Conservation (phyloP, 1,140 invertebrate genomes). For the Drosophila nikananu region DNA sequence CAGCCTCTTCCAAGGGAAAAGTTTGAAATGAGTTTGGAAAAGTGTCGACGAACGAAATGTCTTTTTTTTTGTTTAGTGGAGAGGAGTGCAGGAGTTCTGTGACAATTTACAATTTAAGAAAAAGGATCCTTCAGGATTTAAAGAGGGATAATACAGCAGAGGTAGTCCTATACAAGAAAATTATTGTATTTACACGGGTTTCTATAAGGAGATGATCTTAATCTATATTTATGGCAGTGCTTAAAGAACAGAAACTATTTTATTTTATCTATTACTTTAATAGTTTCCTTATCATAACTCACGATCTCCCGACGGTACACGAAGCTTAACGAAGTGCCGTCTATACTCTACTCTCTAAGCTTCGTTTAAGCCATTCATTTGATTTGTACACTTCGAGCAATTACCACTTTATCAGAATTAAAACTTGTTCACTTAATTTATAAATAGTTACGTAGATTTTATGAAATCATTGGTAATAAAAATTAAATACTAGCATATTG, state of each 20-base stretch:
- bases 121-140: neutral
- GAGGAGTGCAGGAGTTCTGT: neutral
- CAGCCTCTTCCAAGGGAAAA: slow-evolving; percentile 25
- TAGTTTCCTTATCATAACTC: neutral
- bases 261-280: neutral
- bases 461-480: neutral
- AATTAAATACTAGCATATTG: neutral
- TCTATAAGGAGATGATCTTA: too few species aligned
- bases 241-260: neutral
- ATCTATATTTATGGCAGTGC: neutral
- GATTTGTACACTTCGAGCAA: neutral
- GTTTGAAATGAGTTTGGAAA: slow-evolving; percentile 55
- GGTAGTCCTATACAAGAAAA: neutral
- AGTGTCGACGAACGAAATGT: slow-evolving; percentile 28
- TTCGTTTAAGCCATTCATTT: too few species aligned
- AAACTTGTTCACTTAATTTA: neutral
- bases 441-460: neutral
- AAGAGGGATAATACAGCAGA: too few species aligned
- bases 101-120: neutral
- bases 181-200: neutral
- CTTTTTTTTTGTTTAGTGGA: neutral
- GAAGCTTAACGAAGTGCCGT: too few species aligned
- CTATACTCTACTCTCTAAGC: too few species aligned
- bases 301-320: too few species aligned
- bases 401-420: neutral